Evolutionary conservation across 2,888 invertebrate species (phyloP), one percentile per base, ranked within the genome.

Genomic region (Epistrophe eligans): DNA sequence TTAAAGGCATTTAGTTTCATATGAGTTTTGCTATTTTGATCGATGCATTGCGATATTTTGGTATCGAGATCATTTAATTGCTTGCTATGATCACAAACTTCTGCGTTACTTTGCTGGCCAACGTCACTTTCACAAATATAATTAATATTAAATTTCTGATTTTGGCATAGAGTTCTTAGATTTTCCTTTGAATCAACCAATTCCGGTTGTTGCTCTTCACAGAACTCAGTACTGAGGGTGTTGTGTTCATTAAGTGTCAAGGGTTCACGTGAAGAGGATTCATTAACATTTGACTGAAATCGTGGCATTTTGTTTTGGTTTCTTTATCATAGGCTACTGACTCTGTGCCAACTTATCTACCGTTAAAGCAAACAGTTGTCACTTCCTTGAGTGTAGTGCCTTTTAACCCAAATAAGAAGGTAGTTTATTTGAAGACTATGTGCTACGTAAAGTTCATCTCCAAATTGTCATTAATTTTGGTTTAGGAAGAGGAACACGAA

Each of bases 11-110:
- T 45, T 17, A 64, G 64, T 64, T 64, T 64, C 7, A n/a, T 17
- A 48, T 64, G 45, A 17, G 64, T 64, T 45, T 28, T 1, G 6
- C 4, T 45, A 40, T 45, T 32, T 45, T 64, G 64, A 17, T 11
- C 28, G 2, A 64, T 28, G 32, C 64, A 64, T 28, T 64, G n/a
- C 11, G 28, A n/a, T 45, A 64, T 64, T 64, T 64, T 64, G 6
- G 2, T 32, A 64, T 64, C 64, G 11, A 64, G 28, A 15, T 64
- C 45, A 45, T n/a, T 10, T 0, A 64, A 6, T 32, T 19, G 40
- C 5, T 13, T 32, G 4, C 5, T 43, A 45, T 64, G 64, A 4
- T 64, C n/a, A 11, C 64, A 64, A 8, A 2, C 6, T 13, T 0
- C 17, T 9, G 4, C 3, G n/a, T 0, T 19, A 55, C 6, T 55